Evolutionary conservation across 2,797 vertebrate genomes (phyloP).

Genomic region (Uromys caudimaculatus): DNA sequence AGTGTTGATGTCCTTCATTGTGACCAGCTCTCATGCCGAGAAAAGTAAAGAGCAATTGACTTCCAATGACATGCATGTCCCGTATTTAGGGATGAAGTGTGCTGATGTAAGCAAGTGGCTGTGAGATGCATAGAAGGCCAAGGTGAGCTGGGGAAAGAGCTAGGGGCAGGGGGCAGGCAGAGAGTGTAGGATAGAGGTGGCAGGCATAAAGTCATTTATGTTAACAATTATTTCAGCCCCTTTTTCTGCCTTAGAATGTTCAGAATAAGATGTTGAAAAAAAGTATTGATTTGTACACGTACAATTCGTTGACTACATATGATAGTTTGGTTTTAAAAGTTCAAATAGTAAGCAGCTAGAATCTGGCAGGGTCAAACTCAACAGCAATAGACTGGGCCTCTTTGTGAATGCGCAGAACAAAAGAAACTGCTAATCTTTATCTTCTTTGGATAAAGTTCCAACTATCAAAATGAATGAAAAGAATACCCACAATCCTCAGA

Average conservation of each 20-base stretch:
- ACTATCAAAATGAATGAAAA: not conserved
- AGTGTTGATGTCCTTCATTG: not conserved
- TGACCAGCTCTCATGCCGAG: not conserved
- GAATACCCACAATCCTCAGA: not conserved
- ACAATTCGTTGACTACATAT: not conserved
- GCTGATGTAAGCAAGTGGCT: not conserved
- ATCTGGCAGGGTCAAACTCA: not conserved
- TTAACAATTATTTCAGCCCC: not conserved
- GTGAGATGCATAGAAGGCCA: not conserved
- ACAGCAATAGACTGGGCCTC: not conserved
- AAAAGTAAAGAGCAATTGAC: not conserved
- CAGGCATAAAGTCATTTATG: rapidly evolving
- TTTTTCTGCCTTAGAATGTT: not conserved
- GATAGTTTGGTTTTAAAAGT: not conserved
- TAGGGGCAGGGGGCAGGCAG: not conserved
- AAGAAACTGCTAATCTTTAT: not conserved
- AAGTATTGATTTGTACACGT: not conserved
- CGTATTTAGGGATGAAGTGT: not conserved
- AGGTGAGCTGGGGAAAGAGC: not conserved
- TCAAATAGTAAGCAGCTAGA: not conserved
- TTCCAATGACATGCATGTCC: not conserved
- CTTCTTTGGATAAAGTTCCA: not conserved
- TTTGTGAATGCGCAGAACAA: not conserved
- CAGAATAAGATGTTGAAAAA: not conserved
- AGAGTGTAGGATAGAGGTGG: rapidly evolving